Percentiles rank a stretch among this genome's conserved stretches.
phyloP scores from a whole-genome alignment of 53 echinoderm and acorn worm species.

The Paelopatides confundens region DNA sequence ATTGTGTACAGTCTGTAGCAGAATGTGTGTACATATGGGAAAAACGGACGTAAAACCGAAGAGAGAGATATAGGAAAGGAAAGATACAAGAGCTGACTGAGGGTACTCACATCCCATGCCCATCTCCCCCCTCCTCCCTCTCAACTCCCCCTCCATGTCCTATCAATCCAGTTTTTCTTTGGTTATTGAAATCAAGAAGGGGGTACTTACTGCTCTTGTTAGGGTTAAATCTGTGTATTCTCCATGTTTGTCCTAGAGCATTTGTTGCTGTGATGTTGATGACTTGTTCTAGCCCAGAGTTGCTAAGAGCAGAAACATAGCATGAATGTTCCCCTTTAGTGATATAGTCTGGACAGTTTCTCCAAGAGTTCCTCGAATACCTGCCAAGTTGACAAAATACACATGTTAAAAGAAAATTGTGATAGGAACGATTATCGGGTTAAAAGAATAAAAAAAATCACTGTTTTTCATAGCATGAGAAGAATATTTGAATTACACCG shows the following conservation, averaged over 20 bases:
- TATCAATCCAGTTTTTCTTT: background rate
- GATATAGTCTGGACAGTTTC: slow-evolving; percentile 24
- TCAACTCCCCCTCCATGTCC: background rate
- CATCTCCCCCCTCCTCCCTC: background rate
- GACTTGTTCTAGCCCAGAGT: slow-evolving; percentile 17
- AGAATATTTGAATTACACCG: too few relatives aligned
- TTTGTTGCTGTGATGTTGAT: slow-evolving; percentile 35
- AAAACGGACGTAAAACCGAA: too few relatives aligned
- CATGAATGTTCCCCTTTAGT: slow-evolving; percentile 23
- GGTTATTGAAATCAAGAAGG: too few relatives aligned
- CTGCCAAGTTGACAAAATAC: too few relatives aligned
- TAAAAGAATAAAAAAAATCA: too few relatives aligned
- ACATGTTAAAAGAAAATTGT: too few relatives aligned
- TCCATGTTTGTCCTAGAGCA: slow-evolving; percentile 3
- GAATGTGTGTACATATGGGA: too few relatives aligned
- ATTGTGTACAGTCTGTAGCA: too few relatives aligned
- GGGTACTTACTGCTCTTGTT: slow-evolving; percentile 27
- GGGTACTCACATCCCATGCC: too few relatives aligned
- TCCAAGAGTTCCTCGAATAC: background rate
- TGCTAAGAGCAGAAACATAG: slow-evolving; percentile 6
- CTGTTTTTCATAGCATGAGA: too few relatives aligned
- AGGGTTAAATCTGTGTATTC: slow-evolving; percentile 11
- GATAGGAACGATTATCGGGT: too few relatives aligned
- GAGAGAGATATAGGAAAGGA: too few relatives aligned
- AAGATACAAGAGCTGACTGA: background rate